Percentiles rank a stretch among this genome's conserved stretches.
phyloP scores from a whole-genome alignment of 1,140 invertebrate species.

The Melipona quadrifasciata region DNA sequence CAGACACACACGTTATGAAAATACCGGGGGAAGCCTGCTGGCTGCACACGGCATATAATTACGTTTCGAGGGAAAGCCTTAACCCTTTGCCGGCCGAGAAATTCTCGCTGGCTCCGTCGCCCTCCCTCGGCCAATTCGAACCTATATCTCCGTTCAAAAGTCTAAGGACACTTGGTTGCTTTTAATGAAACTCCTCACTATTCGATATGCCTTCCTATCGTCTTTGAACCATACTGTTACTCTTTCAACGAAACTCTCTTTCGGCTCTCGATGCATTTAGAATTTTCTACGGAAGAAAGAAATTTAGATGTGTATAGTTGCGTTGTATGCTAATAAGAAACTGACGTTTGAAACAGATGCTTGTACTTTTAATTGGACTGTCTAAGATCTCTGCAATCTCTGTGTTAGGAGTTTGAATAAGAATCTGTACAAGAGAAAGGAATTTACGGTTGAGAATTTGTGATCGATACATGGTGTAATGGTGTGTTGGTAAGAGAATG shows the following conservation, averaged over 20 bases:
- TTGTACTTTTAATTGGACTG: too few species aligned
- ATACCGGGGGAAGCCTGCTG: constrained; percentile 15
- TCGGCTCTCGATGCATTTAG: too few species aligned
- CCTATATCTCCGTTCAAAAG: constrained; percentile 10
- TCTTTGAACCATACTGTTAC: not conserved
- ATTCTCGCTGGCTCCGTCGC: not conserved
- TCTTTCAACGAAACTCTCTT: not conserved
- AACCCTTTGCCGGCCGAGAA: constrained; percentile 8
- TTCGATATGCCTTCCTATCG: not conserved
- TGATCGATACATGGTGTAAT: not conserved
- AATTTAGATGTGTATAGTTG: too few species aligned
- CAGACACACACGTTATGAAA: constrained; percentile 31
- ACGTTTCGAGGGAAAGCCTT: constrained; percentile 31
- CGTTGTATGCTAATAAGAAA: too few species aligned
- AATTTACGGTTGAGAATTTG: not conserved
- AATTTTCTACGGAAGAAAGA: too few species aligned
- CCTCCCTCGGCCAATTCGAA: constrained; percentile 25
- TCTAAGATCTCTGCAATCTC: too few species aligned
- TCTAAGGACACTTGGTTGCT: not conserved
- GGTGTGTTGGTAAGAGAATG: too few species aligned
- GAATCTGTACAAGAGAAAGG: not conserved
- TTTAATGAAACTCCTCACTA: not conserved
- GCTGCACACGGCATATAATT: constrained; percentile 28
- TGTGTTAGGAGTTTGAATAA: too few species aligned
- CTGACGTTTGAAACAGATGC: too few species aligned